A percentile compares a stretch with the other conserved stretches of the same genome.
phyloP scores from a whole-genome alignment of 2,113 vertebrate species.

The Telmatochromis brachygnathus region DNA sequence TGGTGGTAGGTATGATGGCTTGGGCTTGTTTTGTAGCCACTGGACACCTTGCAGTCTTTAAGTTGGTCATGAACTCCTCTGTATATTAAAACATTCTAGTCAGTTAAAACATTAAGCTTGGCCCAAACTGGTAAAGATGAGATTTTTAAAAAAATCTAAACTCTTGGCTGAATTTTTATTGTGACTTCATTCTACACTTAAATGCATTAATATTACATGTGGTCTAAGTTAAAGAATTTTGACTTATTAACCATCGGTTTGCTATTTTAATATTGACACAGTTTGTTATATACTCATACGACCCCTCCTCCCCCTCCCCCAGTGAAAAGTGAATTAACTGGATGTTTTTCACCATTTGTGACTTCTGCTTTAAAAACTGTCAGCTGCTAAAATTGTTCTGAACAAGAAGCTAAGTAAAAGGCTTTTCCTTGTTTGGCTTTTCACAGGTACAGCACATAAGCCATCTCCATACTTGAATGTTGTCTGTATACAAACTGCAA shows the following conservation, averaged over 20 bases:
- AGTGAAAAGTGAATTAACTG: background rate
- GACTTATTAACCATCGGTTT: background rate
- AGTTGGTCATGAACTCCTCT: background rate
- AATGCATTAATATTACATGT: background rate
- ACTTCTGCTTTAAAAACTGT: background rate
- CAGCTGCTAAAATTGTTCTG: background rate
- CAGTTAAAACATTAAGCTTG: background rate
- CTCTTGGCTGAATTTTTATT: fast-evolving
- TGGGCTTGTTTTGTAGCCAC: background rate
- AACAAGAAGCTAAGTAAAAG: background rate
- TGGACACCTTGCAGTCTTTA: background rate
- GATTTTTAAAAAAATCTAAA: background rate
- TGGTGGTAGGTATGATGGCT: background rate
- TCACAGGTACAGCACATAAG: background rate
- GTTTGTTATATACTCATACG: background rate
- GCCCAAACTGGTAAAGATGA: background rate
- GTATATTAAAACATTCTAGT: background rate
- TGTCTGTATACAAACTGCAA: constrained; percentile 17
- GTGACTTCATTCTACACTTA: background rate
- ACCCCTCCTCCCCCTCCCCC: background rate
- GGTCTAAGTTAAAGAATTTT: background rate
- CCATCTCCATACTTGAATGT: constrained; percentile 11
- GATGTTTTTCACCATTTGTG: background rate
- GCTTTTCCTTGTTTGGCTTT: background rate
- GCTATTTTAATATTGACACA: background rate